A percentile compares a stretch with the other conserved stretches of the same genome.
Evolutionary conservation across 1,140 invertebrate genomes (phyloP).

Genomic region (Neuroterus valhalla): DNA sequence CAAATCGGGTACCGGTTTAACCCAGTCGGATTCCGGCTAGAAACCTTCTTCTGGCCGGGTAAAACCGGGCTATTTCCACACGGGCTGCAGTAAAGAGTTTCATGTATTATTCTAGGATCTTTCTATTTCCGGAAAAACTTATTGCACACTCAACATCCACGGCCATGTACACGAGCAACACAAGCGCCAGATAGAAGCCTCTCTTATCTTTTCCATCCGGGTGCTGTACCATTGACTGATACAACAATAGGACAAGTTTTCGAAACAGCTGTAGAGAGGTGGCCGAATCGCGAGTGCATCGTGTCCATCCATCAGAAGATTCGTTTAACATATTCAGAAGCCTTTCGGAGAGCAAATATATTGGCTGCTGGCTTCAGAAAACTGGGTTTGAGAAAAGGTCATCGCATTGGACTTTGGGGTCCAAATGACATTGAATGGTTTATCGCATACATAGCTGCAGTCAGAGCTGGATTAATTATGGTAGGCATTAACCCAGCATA

Average conservation of each 20-base stretch:
- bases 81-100: background rate
- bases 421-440: constrained; percentile 92
- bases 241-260: constrained; percentile 80
- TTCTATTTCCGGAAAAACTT: background rate
- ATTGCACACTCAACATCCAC: background rate
- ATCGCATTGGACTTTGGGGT: constrained; percentile 91
- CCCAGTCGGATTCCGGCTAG: too few relatives aligned
- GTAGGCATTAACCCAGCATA: constrained; percentile 92
- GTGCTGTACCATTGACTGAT: constrained; percentile 76
- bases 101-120: background rate
- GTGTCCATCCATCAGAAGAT: constrained; percentile 79
- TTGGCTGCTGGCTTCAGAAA: constrained; percentile 87
- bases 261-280: constrained; percentile 75
- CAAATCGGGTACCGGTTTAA: too few relatives aligned
- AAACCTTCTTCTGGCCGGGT: too few relatives aligned
- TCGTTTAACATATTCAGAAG: constrained; percentile 79
- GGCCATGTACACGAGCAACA: background rate
- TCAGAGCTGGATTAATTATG: constrained; percentile 87
- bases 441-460: constrained; percentile 84
- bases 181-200: constrained; percentile 41
- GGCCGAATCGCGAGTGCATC: constrained; percentile 78
- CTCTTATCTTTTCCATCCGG: constrained; percentile 71
- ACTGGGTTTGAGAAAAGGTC: constrained; percentile 86
- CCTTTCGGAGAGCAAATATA: constrained; percentile 82
- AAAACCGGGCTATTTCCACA: too few relatives aligned